These are phyloP conservation scores for Ips typographus DNA, from an alignment of 1,140 invertebrate species.

Conservation along the genomic window DNA sequence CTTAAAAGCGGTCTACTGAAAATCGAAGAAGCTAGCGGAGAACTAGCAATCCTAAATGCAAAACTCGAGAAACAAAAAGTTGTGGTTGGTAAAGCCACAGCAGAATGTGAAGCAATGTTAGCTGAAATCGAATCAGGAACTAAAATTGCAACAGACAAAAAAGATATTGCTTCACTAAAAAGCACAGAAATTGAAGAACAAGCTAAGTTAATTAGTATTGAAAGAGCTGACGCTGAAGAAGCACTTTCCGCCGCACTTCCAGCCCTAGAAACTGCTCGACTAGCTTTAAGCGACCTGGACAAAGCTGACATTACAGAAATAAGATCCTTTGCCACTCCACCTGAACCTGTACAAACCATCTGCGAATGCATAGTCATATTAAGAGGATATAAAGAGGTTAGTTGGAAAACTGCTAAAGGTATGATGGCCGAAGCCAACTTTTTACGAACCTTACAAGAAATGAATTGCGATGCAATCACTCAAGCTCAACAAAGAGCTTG, in stretches of 20 bases:
- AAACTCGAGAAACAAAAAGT: conserved; percentile 75
- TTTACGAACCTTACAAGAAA: conserved; percentile 73
- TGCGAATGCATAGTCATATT: conserved; percentile 87
- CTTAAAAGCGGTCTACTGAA: conserved; percentile 71
- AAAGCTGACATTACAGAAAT: conserved; percentile 92
- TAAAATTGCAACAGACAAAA: conserved; percentile 65
- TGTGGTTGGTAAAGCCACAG: conserved; percentile 73
- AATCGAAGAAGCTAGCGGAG: conserved; percentile 76
- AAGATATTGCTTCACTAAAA: conserved; percentile 73
- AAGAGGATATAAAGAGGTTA: conserved; percentile 77
- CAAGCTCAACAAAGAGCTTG: conserved; percentile 70
- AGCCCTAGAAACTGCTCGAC: conserved; percentile 74
- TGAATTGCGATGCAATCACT: conserved; percentile 82
- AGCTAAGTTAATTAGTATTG: conserved; percentile 71
- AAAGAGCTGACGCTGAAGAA: conserved; percentile 81
- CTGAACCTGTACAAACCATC: conserved; percentile 80
- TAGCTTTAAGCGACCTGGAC: conserved; percentile 77
- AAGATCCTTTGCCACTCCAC: conserved; percentile 86
- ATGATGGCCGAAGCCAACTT: conserved; percentile 91
- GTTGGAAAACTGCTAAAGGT: conserved; percentile 85
- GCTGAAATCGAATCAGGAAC: conserved; percentile 63
- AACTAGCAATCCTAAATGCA: conserved; percentile 71
- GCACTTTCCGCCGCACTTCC: conserved; percentile 78
- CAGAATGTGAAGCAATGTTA: conserved; percentile 71
- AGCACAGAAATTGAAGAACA: conserved; percentile 78